phyloP scores from a whole-genome alignment of 2,113 vertebrate genomes.

The Callocephalon fimbriatum region DNA sequence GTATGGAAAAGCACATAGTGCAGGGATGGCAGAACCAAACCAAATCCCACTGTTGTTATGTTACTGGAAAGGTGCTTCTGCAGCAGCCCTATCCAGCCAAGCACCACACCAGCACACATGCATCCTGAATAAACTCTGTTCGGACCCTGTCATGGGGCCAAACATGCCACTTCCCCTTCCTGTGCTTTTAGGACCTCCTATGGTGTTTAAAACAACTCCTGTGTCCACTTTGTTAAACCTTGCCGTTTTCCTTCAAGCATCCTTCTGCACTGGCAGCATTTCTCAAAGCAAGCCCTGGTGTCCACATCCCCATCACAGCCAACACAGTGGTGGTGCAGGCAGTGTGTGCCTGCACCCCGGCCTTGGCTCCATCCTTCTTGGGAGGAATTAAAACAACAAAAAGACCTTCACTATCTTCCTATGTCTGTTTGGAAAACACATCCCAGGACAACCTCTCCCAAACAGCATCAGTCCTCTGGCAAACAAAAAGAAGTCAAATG shows the following conservation, averaged over 20 bases:
- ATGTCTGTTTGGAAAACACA: not conserved
- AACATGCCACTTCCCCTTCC: accelerated
- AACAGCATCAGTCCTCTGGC: not conserved
- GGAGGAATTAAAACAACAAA: not conserved
- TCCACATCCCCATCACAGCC: not conserved
- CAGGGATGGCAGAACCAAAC: not conserved
- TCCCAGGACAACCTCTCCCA: not conserved
- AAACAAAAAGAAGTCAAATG: constrained; percentile 37
- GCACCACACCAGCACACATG: not conserved
- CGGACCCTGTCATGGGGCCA: accelerated
- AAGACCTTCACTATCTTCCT: not conserved
- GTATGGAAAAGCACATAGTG: accelerated
- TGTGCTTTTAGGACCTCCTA: not conserved
- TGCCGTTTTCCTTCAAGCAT: not conserved
- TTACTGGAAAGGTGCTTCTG: not conserved
- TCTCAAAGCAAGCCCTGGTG: not conserved
- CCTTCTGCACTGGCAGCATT: accelerated
- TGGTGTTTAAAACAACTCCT: not conserved
- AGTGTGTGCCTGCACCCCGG: not conserved
- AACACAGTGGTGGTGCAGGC: accelerated
- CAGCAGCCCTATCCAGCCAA: not conserved
- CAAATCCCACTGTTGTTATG: accelerated
- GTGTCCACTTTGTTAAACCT: not conserved
- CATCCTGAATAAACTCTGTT: not conserved
- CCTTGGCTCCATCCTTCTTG: not conserved